Evolutionary conservation across 2,888 invertebrate species (phyloP).

Genomic region (Napeogenes sylphis): DNA sequence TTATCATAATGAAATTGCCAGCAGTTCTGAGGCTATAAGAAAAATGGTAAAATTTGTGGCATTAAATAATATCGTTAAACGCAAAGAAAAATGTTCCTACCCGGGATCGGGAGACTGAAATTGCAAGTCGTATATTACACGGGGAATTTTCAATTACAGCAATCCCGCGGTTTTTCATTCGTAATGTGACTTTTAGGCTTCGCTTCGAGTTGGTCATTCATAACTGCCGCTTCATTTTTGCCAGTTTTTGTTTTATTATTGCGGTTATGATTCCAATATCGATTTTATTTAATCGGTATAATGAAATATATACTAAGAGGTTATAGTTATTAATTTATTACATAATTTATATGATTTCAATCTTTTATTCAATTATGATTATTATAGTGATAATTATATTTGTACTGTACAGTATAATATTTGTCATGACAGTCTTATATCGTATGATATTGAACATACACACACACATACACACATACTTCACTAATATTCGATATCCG

Average conservation of each 20-base stretch:
- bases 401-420: too few relatives aligned
- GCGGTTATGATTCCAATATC: slow-evolving; percentile 15
- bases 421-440: too few relatives aligned
- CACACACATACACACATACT: too few relatives aligned
- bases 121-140: slow-evolving; percentile 76
- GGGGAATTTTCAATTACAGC: slow-evolving; percentile 77
- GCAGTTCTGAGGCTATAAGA: slow-evolving; percentile 59
- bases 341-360: too few relatives aligned
- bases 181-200: slow-evolving; percentile 74
- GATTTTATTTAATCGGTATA: not conserved
- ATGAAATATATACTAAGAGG: not conserved
- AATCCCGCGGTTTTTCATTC: slow-evolving; percentile 77
- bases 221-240: slow-evolving; percentile 45
- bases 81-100: slow-evolving; percentile 67
- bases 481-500: too few relatives aligned
- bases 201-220: slow-evolving; percentile 65
- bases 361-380: too few relatives aligned
- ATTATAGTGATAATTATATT: too few relatives aligned
- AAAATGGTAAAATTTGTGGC: slow-evolving; percentile 74
- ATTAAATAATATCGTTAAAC: slow-evolving; percentile 75
- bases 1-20: slow-evolving; percentile 75
- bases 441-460: too few relatives aligned
- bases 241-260: slow-evolving; percentile 17
- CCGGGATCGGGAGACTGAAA: slow-evolving; percentile 66
- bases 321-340: too few relatives aligned